Evolutionary conservation across 2,797 vertebrate genomes (phyloP).

Genomic region (Merluccius polli): DNA sequence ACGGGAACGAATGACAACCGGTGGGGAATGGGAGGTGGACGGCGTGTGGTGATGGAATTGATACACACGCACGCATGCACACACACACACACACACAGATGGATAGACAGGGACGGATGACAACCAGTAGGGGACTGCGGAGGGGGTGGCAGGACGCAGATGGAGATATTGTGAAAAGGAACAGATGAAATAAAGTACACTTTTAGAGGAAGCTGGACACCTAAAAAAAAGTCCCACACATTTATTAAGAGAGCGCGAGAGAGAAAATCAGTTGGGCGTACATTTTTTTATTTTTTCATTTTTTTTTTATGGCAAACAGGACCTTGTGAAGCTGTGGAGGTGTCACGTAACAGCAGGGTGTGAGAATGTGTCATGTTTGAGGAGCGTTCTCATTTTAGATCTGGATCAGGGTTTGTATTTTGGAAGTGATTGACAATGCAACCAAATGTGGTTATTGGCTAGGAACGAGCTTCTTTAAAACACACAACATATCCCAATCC

Average conservation of each 20-base stretch:
- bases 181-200: background rate
- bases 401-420: too few relatives aligned
- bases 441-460: background rate
- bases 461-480: background rate
- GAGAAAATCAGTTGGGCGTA: background rate
- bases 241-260: too few relatives aligned
- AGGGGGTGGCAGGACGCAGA: too few relatives aligned
- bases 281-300: too few relatives aligned
- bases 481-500: background rate
- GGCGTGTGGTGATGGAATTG: background rate
- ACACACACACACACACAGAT: too few relatives aligned
- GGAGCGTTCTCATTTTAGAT: background rate
- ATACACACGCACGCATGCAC: conserved; percentile 6
- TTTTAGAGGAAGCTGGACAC: too few relatives aligned
- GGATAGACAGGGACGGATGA: too few relatives aligned
- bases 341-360: background rate
- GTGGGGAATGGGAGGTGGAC: too few relatives aligned
- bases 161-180: background rate
- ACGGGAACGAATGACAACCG: too few relatives aligned
- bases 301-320: background rate
- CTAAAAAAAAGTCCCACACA: too few relatives aligned
- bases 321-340: background rate
- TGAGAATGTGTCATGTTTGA: background rate
- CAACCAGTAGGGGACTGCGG: background rate
- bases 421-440: too few relatives aligned